Base-by-base conservation (phyloP, 1,140 invertebrate genomes). In the Drosophila nigromelanica region DNA sequence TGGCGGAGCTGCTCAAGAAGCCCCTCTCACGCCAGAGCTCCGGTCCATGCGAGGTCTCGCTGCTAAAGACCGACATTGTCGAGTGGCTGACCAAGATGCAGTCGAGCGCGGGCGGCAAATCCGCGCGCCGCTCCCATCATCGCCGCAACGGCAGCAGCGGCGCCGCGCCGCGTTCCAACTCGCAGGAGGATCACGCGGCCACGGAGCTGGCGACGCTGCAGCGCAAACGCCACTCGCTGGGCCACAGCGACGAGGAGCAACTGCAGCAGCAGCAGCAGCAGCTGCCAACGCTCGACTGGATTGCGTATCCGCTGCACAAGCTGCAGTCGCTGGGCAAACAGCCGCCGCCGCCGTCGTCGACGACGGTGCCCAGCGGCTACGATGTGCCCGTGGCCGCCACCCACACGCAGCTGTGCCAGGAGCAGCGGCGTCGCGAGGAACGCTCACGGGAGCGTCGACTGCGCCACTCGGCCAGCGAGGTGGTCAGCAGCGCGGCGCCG, bases 71-170 rank as follows among this genome's bases (percentile, higher is more conserved):
- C 2, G 91, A 92, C 64, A 83, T 92, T 18, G 90, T 92, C 27
- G 91, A 92, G 55, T 92, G 91, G 91, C 76, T 92, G 8, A 90
- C 91, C 27, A 91, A 91, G 50, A 80, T 90, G 79, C 90, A 91
- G 58, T 75, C 70, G 6, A 79, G 71, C 27, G 73, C 56, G 11
- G 30, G 69, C 30, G 33, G 61, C 40, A 61, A 69, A 7, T 11
- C 56, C 4, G 37, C 77, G 3, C 71, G 90, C 5, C 80, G 83
- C 4, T 58, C 85, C 12, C 87, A 91, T 51, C 90, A 91, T 70
- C 80, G 89, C 18, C 78, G 90, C 15, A 91, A 91, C 21, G 90
- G 90, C 21, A 91, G 90, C 42, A 89, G 90, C n/a, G 90, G 90
- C n/a, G 90, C 90, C 12, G 71, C 90, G 5, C 82, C 78, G 15